Percentiles rank a stretch among this genome's conserved stretches.
These are phyloP conservation scores for Macropodus opercularis DNA, from an alignment of 2,797 vertebrate species.

Conservation along the genomic window DNA sequence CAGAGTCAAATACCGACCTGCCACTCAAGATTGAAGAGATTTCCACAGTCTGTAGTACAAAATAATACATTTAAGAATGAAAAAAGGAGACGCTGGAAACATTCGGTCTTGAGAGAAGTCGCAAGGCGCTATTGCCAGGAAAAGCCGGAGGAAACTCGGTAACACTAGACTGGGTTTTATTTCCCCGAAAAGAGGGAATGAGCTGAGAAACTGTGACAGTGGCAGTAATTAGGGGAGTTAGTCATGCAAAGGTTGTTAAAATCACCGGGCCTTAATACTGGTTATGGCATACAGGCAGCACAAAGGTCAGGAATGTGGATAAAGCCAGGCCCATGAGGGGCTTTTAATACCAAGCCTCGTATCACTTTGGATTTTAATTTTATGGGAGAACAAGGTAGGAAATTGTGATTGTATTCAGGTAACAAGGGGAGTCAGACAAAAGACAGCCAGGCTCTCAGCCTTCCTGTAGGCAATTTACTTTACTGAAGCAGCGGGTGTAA, in stretches of 20 bases:
- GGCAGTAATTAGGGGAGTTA: conserved; percentile 56
- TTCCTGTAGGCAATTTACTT: conserved; percentile 6
- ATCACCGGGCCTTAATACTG: conserved; percentile 9
- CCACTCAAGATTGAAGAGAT: conserved; percentile 68
- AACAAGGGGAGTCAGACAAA: conserved; percentile 7
- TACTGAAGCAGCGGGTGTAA: conserved; percentile 6
- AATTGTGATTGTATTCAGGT: conserved; percentile 18
- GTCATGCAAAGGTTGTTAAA: conserved; percentile 51
- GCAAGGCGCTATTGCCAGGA: background rate
- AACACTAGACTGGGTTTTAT: conserved; percentile 11
- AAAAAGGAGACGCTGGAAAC: background rate
- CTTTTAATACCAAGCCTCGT: conserved; percentile 21
- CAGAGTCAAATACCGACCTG: conserved; percentile 59
- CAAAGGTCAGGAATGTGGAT: conserved; percentile 41
- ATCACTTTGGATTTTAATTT: conserved; percentile 34
- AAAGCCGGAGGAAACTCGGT: background rate
- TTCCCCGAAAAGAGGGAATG: conserved; percentile 9
- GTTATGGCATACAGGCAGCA: conserved; percentile 31
- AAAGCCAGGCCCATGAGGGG: conserved; percentile 10
- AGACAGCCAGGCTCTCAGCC: background rate
- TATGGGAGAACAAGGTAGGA: conserved; percentile 27
- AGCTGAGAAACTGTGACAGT: conserved; percentile 31
- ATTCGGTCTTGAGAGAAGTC: background rate
- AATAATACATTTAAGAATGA: conserved; percentile 28
- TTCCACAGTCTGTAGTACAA: conserved; percentile 15